Conservation (phyloP, 2,888 invertebrate genomes). For the Cacoxenus indagator region DNA sequence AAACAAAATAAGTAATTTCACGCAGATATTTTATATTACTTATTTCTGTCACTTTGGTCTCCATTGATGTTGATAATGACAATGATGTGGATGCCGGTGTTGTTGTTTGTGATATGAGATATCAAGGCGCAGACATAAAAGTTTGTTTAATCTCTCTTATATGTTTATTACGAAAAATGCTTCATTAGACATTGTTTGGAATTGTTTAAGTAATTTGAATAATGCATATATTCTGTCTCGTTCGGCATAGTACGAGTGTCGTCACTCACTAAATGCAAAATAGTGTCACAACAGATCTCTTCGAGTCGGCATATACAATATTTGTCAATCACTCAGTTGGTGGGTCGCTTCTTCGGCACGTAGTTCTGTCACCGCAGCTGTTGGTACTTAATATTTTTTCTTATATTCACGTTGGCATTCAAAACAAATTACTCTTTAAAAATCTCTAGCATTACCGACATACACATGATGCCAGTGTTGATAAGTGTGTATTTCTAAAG, state of each 20-base stretch:
- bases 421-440: slow-evolving; percentile 14
- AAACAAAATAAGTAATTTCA: neutral
- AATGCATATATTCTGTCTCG: neutral
- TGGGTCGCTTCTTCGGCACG: neutral
- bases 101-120: too few relatives aligned
- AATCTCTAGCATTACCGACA: neutral
- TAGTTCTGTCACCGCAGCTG: slow-evolving; percentile 8
- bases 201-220: slow-evolving; percentile 48
- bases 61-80: neutral
- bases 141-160: slow-evolving; percentile 6
- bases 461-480: too few relatives aligned
- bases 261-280: neutral
- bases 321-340: neutral
- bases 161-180: neutral
- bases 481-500: too few relatives aligned
- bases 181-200: slow-evolving; percentile 43
- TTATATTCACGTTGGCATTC: neutral
- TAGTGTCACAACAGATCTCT: slow-evolving; percentile 14
- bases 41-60: neutral
- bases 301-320: neutral
- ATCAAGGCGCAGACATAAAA: neutral
- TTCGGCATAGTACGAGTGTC: neutral
- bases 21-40: neutral
- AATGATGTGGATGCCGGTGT: too few relatives aligned
- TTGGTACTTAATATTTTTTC: slow-evolving; percentile 5